Evolutionary conservation across 1,140 invertebrate species (phyloP), one percentile per base, ranked within the genome.

Genomic region (Onthophagus taurus): DNA sequence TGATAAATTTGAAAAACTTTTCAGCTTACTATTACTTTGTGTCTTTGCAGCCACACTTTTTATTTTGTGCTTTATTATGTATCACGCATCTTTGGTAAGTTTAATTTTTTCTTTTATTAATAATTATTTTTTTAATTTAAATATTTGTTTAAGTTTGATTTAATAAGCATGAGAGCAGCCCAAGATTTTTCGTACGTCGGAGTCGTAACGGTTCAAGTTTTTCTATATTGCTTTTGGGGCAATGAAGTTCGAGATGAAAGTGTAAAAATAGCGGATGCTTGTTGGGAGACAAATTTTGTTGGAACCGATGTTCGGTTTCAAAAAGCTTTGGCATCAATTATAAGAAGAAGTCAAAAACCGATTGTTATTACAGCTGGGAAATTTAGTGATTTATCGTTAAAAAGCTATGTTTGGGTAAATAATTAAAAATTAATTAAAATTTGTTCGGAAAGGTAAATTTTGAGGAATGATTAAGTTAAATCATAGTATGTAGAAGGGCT

Each of bases 11-110:
- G 31, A 44, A 26, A 21, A 44, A 21, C 12, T 44, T 13, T 44
- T 34, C 21, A 44, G 33, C 16, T 4, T 24, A 4, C 17, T 44
- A 23, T 11, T 44, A 3, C 12, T 44, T 8, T 19, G 7, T 4
- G 20, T 44, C 12, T 44, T 44, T 20, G 1, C 23, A 5, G 33
- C 29, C 3, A 44, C 42, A 14, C 20, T 44, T 8, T 31, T 31
- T 17, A 44, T 44, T 9, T 26, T 44, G 14, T 44, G 42, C 14
- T 44, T 44, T 33, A 24, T 35, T 8, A 35, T 44, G 31, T 44
- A 44, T 21, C 42, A 36, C 9, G 31, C 31, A 1, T 44, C 42
- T 26, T 12, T 33, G 31, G 42, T 44, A 44, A 21, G 39, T 23
- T 12, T 7, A 13, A 11, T 23, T 7, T 24, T 12, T 16, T 12